Evolutionary conservation across 2,113 vertebrate genomes (phyloP), one percentile per base, ranked within the genome.

Genomic region (Hippocampus guttulatus): DNA sequence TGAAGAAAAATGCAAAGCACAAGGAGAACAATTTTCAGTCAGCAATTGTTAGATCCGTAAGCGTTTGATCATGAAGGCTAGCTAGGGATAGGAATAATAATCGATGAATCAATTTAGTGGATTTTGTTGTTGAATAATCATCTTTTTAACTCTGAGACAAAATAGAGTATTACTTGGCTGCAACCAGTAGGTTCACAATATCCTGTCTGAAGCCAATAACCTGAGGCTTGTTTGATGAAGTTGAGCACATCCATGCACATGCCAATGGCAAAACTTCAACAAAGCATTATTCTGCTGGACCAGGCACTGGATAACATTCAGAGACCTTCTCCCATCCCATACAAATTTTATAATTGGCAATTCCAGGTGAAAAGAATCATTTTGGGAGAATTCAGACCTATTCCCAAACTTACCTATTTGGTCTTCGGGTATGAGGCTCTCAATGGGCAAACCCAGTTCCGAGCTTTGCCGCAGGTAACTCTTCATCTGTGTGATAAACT

Each of bases 401-500:
- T 11, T 57, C 11, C 23, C 71, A 12, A 8, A 75, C 96, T 95
- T 89, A 99, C 97, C 97, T 54, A 98, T 97, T 83, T 97, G 95
- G 81, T 99, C 94, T 88, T 98, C 96, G 0, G 97, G 95, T 79
- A 99, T 96, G 67, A 98, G 89, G 0, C 96, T 96, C 70, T 97
- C 95, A 0, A 98, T 95, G 0, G 95, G 96, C 2, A 95, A 95
- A 73, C 98, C 93, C 43, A 98, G 91, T 88, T 99, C 97, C 0
- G 96, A 97, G 91, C 95, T 98, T 88, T 99, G 97, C 57, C 93
- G 82, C 88, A 99, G 88, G 83, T 98, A 99, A 82, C 93, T 96
- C 92, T 99, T 99, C 79, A 98, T 96, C 70, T 99, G 97, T 30
- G 96, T 98, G 89, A 98, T 95, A 70, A 98, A 98, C 90, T 98